Evolutionary conservation across 2,888 invertebrate genomes (phyloP).

Genomic region (Sturmia bella): DNA sequence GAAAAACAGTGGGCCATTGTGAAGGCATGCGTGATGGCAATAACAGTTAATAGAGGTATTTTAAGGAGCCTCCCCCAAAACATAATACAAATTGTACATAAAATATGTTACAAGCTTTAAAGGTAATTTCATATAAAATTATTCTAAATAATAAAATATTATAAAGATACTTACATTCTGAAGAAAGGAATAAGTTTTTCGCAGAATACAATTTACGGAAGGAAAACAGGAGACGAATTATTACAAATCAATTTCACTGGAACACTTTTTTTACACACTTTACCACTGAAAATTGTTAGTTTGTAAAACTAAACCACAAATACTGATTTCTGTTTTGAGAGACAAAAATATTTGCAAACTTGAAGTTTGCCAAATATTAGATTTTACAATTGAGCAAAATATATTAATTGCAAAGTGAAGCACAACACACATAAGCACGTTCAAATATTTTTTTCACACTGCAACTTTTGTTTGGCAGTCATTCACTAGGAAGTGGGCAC

Average conservation of each 20-base stretch:
- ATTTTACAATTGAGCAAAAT: slow-evolving; percentile 22
- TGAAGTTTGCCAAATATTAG: background rate
- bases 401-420: slow-evolving; percentile 1
- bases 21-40: slow-evolving; percentile 30
- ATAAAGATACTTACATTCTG: too few relatives aligned
- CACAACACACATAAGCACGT: slow-evolving; percentile 22
- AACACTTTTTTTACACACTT: background rate
- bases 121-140: too few relatives aligned
- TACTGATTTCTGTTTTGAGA: background rate
- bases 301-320: background rate
- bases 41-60: background rate
- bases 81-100: too few relatives aligned
- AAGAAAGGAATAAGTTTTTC: background rate
- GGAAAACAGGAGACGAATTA: slow-evolving; percentile 14
- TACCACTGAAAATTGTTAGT: background rate
- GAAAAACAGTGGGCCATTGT: background rate
- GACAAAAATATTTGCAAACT: background rate
- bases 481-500: background rate
- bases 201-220: slow-evolving; percentile 23
- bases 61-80: background rate
- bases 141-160: background rate
- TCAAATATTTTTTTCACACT: slow-evolving; percentile 20
- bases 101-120: too few relatives aligned
- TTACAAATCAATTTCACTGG: background rate
- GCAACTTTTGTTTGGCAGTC: slow-evolving; percentile 23